Percentiles rank a stretch among this genome's conserved stretches.
phyloP scores from a whole-genome alignment of 1,140 invertebrate genomes.

The Drosophila jambulina region DNA sequence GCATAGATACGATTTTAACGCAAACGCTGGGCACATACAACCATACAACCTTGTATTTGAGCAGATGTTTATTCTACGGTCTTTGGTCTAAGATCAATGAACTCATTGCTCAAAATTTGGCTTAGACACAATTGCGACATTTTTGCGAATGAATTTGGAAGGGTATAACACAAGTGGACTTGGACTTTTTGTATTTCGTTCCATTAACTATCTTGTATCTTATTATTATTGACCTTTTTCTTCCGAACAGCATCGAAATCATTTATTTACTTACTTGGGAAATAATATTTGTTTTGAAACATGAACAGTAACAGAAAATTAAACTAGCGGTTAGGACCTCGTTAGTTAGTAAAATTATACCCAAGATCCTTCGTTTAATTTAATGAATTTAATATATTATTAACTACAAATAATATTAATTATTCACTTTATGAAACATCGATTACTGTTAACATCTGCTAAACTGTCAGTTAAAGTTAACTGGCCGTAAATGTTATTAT shows the following conservation, averaged over 20 bases:
- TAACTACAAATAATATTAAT: background rate
- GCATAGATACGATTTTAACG: constrained; percentile 49
- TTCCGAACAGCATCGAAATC: background rate
- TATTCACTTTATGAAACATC: background rate
- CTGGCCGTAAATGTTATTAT: background rate
- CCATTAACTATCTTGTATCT: background rate
- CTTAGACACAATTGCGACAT: constrained; percentile 32
- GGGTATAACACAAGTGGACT: background rate
- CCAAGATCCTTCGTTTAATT: background rate
- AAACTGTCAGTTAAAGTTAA: background rate
- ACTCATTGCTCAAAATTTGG: constrained; percentile 34
- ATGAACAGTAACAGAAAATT: background rate
- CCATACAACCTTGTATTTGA: constrained; percentile 42
- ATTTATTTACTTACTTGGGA: background rate
- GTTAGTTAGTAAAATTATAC: background rate
- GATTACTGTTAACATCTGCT: background rate
- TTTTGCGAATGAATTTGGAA: background rate
- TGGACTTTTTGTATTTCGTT: background rate
- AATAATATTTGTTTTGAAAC: background rate
- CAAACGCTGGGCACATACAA: constrained; percentile 22
- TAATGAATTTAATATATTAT: background rate
- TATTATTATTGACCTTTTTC: background rate
- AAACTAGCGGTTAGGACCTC: background rate
- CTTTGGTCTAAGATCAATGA: constrained; percentile 59
- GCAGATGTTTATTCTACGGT: constrained; percentile 59